Conservation (phyloP, 1,140 invertebrate species). For the Bombus superbus region DNA sequence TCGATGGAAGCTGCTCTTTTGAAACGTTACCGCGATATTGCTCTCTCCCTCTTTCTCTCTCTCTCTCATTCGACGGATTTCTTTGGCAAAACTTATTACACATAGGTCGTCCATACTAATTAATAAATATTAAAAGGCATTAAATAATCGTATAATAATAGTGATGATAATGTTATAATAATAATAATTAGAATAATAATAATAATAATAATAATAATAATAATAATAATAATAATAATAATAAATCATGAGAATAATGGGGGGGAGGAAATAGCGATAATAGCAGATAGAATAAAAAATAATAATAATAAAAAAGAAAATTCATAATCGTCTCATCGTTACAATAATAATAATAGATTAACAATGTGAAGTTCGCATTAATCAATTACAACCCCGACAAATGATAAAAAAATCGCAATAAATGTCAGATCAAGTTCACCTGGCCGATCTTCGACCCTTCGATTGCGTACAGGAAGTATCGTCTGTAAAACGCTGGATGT, state of each 20-base stretch:
- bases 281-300: conserved; percentile 71
- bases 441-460: conserved; percentile 12
- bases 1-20: conserved; percentile 54
- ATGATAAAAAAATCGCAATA: conserved; percentile 39
- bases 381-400: conserved; percentile 62
- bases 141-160: conserved; percentile 78
- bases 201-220: conserved; percentile 68
- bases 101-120: conserved; percentile 80
- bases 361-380: conserved; percentile 76
- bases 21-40: conserved; percentile 77
- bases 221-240: conserved; percentile 69
- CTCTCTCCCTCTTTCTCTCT: conserved; percentile 53
- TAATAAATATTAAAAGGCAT: conserved; percentile 82
- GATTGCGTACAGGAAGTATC: background rate
- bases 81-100: conserved; percentile 84
- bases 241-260: conserved; percentile 64
- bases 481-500: background rate
- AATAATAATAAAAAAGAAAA: conserved; percentile 60
- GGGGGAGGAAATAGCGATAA: conserved; percentile 65
- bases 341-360: conserved; percentile 76
- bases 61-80: conserved; percentile 65
- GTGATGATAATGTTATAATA: conserved; percentile 71
- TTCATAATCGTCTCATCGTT: conserved; percentile 68
- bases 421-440: conserved; percentile 51
- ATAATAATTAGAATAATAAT: conserved; percentile 66